Percentiles rank a stretch among this genome's conserved stretches.
These are phyloP conservation scores for Dione juno DNA, from an alignment of 2,888 invertebrate species.

Conservation along the genomic window DNA sequence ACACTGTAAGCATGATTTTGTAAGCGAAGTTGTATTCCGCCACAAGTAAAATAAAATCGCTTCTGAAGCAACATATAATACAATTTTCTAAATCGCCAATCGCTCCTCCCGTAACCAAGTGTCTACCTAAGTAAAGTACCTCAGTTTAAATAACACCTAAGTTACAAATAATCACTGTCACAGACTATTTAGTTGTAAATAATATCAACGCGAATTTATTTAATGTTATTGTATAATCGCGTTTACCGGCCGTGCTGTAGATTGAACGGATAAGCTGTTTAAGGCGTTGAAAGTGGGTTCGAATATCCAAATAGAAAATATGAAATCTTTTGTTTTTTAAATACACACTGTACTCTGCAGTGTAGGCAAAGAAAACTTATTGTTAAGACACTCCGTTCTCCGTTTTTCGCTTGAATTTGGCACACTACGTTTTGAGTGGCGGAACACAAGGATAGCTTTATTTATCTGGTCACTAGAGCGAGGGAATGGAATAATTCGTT, in stretches of 20 bases:
- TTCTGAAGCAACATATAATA: no score
- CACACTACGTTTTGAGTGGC: no score
- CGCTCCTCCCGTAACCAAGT: constrained; percentile 15
- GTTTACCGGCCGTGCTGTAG: constrained; percentile 8
- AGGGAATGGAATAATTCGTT: no score
- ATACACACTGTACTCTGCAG: no score
- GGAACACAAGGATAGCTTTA: no score
- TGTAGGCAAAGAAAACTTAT: no score
- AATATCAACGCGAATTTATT: constrained; percentile 35
- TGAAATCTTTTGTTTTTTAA: neutral
- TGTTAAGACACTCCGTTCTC: no score
- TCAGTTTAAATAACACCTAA: constrained; percentile 47
- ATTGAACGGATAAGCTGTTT: neutral
- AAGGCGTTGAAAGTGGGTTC: neutral
- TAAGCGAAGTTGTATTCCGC: no score
- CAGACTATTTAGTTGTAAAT: constrained; percentile 42
- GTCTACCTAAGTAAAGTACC: constrained; percentile 23
- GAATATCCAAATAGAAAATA: neutral
- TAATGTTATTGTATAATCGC: constrained; percentile 31
- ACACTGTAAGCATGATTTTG: no score
- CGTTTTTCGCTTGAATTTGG: no score
- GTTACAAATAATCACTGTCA: constrained; percentile 51
- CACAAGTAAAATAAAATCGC: neutral
- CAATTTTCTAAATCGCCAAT: constrained; percentile 8
- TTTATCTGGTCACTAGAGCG: no score